phyloP scores from a whole-genome alignment of 2,888 invertebrate genomes.

The Eristalinus sepulchralis region DNA sequence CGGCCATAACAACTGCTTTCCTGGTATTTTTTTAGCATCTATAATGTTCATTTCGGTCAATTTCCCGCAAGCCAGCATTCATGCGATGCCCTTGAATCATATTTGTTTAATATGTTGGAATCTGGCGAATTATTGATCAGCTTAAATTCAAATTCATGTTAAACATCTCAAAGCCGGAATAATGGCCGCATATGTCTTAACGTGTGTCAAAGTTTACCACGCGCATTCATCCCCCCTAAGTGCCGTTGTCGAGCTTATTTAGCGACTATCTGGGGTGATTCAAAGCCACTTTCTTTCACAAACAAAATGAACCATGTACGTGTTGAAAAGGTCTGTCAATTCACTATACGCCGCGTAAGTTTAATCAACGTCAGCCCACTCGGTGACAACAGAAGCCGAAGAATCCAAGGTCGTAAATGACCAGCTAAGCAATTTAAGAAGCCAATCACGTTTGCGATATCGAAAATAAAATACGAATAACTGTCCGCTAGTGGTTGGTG shows the following conservation, averaged over 20 bases:
- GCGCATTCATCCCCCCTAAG: background rate
- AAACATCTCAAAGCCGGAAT: background rate
- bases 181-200: background rate
- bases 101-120: background rate
- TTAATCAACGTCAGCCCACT: background rate
- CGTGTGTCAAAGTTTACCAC: background rate
- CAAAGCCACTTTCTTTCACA: conserved; percentile 10
- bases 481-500: background rate
- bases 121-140: background rate
- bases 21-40: background rate
- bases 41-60: background rate
- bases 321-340: conserved; percentile 3
- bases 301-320: background rate
- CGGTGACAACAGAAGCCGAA: background rate
- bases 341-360: background rate
- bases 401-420: background rate
- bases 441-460: background rate
- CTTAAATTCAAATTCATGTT: background rate
- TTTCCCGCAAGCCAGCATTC: background rate
- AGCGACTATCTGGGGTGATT: background rate
- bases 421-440: background rate
- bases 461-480: background rate
- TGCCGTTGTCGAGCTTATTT: background rate
- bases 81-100: background rate
- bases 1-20: background rate